Evolutionary conservation across 2,797 vertebrate genomes (phyloP).

Genomic region (Morelia viridis): DNA sequence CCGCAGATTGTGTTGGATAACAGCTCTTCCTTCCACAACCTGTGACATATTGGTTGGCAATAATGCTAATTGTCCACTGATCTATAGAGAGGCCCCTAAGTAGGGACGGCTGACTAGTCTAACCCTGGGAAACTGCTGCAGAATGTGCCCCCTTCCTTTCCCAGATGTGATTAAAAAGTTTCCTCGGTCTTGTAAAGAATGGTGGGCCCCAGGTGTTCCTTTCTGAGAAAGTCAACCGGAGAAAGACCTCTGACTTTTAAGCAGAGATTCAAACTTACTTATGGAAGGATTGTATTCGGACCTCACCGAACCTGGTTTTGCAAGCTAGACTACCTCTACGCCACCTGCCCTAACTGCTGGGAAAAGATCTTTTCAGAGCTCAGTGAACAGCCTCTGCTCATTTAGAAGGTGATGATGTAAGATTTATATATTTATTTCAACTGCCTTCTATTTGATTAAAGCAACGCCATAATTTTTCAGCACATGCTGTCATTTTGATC

Average conservation of each 20-base stretch:
- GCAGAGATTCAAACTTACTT: not conserved
- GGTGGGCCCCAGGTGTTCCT: not conserved
- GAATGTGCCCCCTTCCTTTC: not conserved
- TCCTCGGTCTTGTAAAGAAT: not conserved
- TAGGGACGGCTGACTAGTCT: not conserved
- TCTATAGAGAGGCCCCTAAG: not conserved
- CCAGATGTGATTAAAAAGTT: not conserved
- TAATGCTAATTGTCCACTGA: not conserved
- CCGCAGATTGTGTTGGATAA: not conserved
- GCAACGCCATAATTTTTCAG: not conserved
- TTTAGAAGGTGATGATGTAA: not conserved
- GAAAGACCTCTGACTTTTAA: not conserved
- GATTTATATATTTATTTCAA: not conserved
- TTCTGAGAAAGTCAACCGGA: not conserved
- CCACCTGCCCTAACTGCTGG: not conserved
- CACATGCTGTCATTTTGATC: not conserved
- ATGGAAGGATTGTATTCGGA: not conserved
- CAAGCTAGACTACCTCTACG: no score
- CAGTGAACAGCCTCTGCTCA: not conserved
- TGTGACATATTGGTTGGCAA: not conserved
- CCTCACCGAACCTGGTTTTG: not conserved
- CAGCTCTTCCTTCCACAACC: not conserved
- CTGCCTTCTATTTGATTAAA: not conserved
- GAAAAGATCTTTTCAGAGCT: not conserved
- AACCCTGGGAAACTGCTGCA: not conserved